Conservation (phyloP, 2,888 invertebrate species). For the Oscheius onirici region DNA sequence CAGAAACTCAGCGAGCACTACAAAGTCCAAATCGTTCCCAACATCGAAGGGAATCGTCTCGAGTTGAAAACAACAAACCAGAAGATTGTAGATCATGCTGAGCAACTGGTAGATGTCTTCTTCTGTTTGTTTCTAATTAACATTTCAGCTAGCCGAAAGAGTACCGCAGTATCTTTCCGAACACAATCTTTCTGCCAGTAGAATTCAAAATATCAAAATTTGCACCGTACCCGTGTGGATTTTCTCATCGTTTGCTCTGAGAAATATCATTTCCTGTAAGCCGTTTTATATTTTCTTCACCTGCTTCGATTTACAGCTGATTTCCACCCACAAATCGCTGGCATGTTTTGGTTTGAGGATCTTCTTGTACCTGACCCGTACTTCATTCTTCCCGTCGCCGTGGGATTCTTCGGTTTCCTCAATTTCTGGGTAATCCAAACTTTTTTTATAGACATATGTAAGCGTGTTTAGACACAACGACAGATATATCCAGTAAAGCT, state of each 20-base stretch:
- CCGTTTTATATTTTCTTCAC: background rate
- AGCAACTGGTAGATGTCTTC: constrained; percentile 39
- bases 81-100: constrained; percentile 31
- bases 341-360: constrained; percentile 62
- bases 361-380: constrained; percentile 66
- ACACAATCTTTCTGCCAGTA: constrained; percentile 57
- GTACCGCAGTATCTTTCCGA: constrained; percentile 50
- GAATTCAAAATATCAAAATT: constrained; percentile 67
- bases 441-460: constrained; percentile 4
- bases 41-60: constrained; percentile 45
- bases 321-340: constrained; percentile 60
- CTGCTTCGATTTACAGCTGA: constrained; percentile 43
- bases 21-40: constrained; percentile 52
- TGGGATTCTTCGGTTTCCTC: constrained; percentile 64
- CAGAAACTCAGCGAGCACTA: constrained; percentile 61
- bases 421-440: constrained; percentile 61
- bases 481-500: constrained; percentile 61
- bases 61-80: constrained; percentile 52
- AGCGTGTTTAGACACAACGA: constrained; percentile 65
- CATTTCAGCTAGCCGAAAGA: constrained; percentile 43
- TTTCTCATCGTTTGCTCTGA: constrained; percentile 67
- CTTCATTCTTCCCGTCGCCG: constrained; percentile 61
- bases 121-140: constrained; percentile 2
- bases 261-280: constrained; percentile 60
- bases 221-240: constrained; percentile 68